These are phyloP conservation scores for Napeogenes inachia DNA, from an alignment of 2,888 invertebrate genomes.

Conservation along the genomic window DNA sequence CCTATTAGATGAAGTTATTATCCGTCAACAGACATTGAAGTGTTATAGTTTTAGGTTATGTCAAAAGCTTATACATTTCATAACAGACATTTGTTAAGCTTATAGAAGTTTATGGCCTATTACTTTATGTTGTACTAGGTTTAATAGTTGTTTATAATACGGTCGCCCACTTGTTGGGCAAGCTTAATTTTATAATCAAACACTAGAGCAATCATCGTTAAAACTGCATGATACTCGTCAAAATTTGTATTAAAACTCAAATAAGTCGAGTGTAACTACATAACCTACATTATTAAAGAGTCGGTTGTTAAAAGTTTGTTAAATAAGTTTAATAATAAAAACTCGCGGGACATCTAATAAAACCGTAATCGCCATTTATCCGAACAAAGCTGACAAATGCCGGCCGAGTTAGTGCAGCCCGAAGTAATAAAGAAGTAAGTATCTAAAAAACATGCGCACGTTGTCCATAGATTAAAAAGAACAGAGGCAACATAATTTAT, in stretches of 20 bases:
- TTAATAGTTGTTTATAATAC: too few relatives aligned
- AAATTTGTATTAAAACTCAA: neutral
- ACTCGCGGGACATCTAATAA: constrained; percentile 18
- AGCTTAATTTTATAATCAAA: too few relatives aligned
- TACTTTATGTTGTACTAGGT: too few relatives aligned
- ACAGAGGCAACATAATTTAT: neutral
- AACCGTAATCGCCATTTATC: constrained; percentile 21
- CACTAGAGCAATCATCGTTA: too few relatives aligned
- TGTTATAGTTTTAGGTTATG: too few relatives aligned
- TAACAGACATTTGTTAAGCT: too few relatives aligned
- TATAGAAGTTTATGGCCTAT: too few relatives aligned
- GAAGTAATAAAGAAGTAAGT: constrained; percentile 12
- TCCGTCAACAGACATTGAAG: too few relatives aligned
- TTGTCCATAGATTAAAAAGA: constrained; percentile 12
- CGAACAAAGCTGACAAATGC: constrained; percentile 25
- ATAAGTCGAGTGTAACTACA: constrained; percentile 4
- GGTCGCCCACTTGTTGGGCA: too few relatives aligned
- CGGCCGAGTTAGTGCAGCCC: constrained; percentile 8
- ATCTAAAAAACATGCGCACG: constrained; percentile 11
- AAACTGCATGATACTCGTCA: neutral
- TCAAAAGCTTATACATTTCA: too few relatives aligned
- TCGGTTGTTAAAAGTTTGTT: constrained; percentile 4
- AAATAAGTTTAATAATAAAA: neutral
- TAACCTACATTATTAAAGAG: constrained; percentile 7
- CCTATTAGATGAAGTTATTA: too few relatives aligned